Base-by-base conservation (phyloP, 1,140 invertebrate genomes). In the Pygmarrhopalites habei region DNA sequence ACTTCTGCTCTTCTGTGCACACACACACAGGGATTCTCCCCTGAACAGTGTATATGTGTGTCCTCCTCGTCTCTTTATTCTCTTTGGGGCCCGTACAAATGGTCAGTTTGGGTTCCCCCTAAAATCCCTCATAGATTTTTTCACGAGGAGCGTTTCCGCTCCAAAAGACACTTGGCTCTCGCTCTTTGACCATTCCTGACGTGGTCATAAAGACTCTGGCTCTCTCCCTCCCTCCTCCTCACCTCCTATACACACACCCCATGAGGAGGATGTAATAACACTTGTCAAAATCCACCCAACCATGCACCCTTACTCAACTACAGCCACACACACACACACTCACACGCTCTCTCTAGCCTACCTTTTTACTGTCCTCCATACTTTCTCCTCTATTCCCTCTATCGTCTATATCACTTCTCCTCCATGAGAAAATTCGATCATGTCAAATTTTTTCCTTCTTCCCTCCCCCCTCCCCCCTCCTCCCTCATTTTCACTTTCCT, bases 181-280 rank as follows among this genome's bases (percentile, higher is more conserved):
- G n/a, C 49, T 52, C 49, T 52, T 52, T 52, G 14, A 52, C 49
- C 49, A 52, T 52, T 26, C 28, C 49, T 52, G 23, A 52, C 49
- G 19, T 46, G 15, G 15, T 46, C 44, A 46, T 46, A 46, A 46
- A 46, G 44, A 21, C 21, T 46, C 32, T 35, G 15, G 5, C 32
- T 35, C 32, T 35, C 32, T 35, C 32, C 15, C 15, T 35, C 32
- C 15, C 15, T 35, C 32, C n/a, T 41, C n/a, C 44, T 47, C n/a
- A 10, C 44, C n/a, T 25, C n/a, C n/a, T 47, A 25, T 47, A 19
- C 32, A 46, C 44, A 21, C 15, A 46, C 7, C 35, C 35, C 35
- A 39, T 39, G 17, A 39, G 7, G 17, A n/a, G n/a, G 7, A 39
- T 17, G 10, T 46, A 46, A 46, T 46, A 46, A 46, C 21, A 46